Conservation (phyloP, 2,888 invertebrate species). For the Euspilapteryx auroguttella region DNA sequence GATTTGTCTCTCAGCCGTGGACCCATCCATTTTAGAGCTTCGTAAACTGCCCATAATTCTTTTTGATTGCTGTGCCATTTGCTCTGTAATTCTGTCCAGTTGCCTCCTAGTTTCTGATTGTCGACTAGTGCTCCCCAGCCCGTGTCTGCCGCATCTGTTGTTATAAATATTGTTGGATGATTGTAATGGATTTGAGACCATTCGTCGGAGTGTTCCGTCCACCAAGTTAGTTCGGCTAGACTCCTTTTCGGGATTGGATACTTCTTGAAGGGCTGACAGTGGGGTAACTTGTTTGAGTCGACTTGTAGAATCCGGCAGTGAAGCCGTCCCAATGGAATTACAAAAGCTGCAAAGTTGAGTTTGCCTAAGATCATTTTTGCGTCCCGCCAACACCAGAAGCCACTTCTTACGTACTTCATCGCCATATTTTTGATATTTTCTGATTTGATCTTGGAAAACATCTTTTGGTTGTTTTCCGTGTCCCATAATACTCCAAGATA, state of each 20-base stretch:
- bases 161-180: background rate
- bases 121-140: background rate
- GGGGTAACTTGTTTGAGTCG: background rate
- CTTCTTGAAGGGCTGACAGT: background rate
- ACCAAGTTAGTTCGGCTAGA: slow-evolving; percentile 1
- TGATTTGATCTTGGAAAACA: background rate
- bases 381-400: background rate
- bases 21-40: slow-evolving; percentile 3
- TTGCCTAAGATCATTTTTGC: background rate
- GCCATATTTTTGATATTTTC: background rate
- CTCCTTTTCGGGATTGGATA: background rate
- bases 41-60: slow-evolving; percentile 6
- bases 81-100: slow-evolving; percentile 1
- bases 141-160: background rate
- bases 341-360: background rate
- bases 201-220: no score
- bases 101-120: background rate
- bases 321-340: background rate
- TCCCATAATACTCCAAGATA: slow-evolving; percentile 6
- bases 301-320: background rate
- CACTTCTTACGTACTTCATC: background rate
- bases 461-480: slow-evolving; percentile 2
- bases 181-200: no score
- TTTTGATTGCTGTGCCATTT: slow-evolving; percentile 9
- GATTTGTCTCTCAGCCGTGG: background rate